A percentile compares a stretch with the other conserved stretches of the same genome.
These are phyloP conservation scores for Trachymyrmex septentrionalis DNA, from an alignment of 1,140 invertebrate species.

Conservation along the genomic window DNA sequence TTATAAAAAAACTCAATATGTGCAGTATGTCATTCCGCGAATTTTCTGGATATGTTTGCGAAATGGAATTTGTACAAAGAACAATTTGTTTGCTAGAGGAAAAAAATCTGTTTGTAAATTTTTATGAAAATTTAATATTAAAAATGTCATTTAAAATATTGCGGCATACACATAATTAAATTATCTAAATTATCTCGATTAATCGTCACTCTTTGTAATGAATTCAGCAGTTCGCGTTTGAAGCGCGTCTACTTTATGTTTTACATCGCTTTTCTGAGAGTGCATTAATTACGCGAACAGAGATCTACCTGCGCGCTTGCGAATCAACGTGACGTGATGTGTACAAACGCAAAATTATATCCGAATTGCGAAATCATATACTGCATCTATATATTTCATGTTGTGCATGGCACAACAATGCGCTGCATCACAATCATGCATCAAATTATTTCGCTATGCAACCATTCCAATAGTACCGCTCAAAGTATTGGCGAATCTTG, in stretches of 20 bases:
- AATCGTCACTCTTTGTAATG: background rate
- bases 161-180: background rate
- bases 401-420: conserved; percentile 14
- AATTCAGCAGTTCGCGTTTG: background rate
- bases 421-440: conserved; percentile 14
- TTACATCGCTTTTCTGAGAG: background rate
- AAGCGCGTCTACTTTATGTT: background rate
- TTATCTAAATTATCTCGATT: background rate
- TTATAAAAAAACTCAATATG: background rate
- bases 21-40: background rate
- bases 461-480: conserved; percentile 31
- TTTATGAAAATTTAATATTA: conserved; percentile 13
- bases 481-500: conserved; percentile 47
- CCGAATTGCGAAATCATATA: background rate
- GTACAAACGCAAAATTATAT: background rate
- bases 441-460: conserved; percentile 3
- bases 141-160: background rate
- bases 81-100: background rate
- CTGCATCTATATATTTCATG: background rate
- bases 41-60: background rate
- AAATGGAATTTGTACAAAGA: background rate
- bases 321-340: background rate
- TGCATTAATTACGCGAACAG: conserved; percentile 6
- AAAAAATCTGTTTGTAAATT: conserved; percentile 4
- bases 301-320: background rate